These are phyloP conservation scores for Dryadula phaetusa DNA, from an alignment of 2,888 invertebrate species.

Conservation along the genomic window DNA sequence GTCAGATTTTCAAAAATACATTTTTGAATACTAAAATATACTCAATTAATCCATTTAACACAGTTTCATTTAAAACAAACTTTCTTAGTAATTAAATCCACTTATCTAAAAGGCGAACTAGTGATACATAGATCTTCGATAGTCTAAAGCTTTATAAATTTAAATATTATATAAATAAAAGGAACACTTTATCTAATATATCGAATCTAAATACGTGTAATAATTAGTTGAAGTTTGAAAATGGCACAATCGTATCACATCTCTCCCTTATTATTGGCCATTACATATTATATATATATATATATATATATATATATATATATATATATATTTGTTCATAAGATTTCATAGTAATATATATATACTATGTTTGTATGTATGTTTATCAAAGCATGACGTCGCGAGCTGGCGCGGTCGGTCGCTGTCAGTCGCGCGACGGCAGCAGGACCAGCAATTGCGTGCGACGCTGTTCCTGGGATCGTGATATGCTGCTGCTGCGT, in stretches of 20 bases:
- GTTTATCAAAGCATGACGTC: constrained; percentile 72
- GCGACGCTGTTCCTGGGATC: constrained; percentile 62
- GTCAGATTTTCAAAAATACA: too few relatives aligned
- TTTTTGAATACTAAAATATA: too few relatives aligned
- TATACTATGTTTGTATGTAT: neutral
- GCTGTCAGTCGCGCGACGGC: constrained; percentile 71
- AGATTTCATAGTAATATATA: constrained; percentile 16
- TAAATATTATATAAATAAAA: neutral
- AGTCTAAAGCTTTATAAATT: neutral
- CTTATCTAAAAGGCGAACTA: neutral
- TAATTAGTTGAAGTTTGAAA: constrained; percentile 4
- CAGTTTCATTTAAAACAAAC: too few relatives aligned
- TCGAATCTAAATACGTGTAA: neutral
- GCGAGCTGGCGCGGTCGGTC: constrained; percentile 58
- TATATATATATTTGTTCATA: constrained; percentile 3
- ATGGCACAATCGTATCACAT: constrained; percentile 26
- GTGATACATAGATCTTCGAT: neutral
- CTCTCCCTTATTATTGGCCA: constrained; percentile 6
- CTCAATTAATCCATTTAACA: too few relatives aligned
- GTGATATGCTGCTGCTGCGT: constrained; percentile 66
- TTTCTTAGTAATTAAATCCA: too few relatives aligned
- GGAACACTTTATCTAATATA: neutral
- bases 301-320: too few relatives aligned
- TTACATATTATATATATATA: neutral
- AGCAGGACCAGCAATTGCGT: constrained; percentile 70